phyloP scores from a whole-genome alignment of 2,797 vertebrate genomes.

The Philypnodon macrostomus region DNA sequence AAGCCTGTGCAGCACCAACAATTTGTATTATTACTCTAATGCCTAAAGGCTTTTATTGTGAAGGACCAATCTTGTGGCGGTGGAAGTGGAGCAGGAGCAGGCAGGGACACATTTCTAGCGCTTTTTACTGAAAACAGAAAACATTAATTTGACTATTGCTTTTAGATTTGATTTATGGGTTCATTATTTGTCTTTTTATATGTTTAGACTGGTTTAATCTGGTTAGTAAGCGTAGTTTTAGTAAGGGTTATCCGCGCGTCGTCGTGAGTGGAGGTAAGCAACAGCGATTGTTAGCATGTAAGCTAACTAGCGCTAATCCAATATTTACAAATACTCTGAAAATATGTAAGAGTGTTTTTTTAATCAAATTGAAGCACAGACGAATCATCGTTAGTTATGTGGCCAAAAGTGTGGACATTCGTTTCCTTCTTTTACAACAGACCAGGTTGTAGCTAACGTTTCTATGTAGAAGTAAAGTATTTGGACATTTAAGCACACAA shows the following conservation, averaged over 20 bases:
- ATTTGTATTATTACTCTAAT: too few species aligned
- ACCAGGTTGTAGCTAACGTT: too few species aligned
- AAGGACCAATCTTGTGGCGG: not conserved
- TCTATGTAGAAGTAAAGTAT: too few species aligned
- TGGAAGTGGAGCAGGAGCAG: not conserved
- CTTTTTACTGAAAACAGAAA: not conserved
- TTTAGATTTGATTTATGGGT: not conserved
- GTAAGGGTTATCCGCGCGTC: not conserved
- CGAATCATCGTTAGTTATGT: too few species aligned
- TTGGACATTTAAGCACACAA: too few species aligned
- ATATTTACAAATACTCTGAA: too few species aligned
- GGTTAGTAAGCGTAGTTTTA: constrained; percentile 14
- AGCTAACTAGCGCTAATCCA: not conserved
- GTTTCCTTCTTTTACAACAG: too few species aligned
- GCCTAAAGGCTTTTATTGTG: constrained; percentile 33
- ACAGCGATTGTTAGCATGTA: not conserved
- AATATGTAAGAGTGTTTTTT: too few species aligned
- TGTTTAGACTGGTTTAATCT: constrained; percentile 12
- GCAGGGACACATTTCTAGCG: not conserved
- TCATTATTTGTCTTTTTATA: not conserved
- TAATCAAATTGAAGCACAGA: too few species aligned
- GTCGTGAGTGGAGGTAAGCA: not conserved
- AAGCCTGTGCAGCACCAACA: too few species aligned
- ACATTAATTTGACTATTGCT: too few species aligned
- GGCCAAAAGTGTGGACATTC: too few species aligned